Percentiles rank a stretch among this genome's conserved stretches.
Conservation (phyloP, 2,797 vertebrate genomes). For the Dendrocincla fuliginosa region DNA sequence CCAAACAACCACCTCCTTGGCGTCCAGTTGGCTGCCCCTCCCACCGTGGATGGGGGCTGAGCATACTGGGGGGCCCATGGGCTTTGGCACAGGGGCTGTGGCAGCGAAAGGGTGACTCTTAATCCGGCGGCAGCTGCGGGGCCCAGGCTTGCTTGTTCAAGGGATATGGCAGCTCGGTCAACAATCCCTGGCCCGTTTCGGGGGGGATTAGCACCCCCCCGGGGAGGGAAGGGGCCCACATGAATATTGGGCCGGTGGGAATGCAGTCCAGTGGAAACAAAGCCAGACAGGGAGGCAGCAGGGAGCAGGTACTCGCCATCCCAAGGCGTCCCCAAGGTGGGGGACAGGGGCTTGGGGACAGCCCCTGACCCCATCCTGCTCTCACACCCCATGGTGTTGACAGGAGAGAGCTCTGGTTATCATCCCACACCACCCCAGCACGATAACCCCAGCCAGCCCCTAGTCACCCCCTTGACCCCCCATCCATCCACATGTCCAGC, state of each 20-base stretch:
- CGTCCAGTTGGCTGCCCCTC: fast-evolving
- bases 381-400: constrained; percentile 2
- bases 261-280: constrained; percentile 12
- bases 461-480: neutral
- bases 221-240: constrained; percentile 42
- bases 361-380: neutral
- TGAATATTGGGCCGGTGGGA: constrained; percentile 50
- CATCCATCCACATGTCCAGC: neutral
- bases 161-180: constrained; percentile 68
- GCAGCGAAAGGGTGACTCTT: constrained; percentile 47
- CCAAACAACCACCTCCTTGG: neutral
- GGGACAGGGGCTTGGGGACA: neutral
- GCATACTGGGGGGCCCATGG: fast-evolving
- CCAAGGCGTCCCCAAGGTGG: neutral
- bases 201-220: constrained; percentile 59
- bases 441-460: constrained; percentile 13
- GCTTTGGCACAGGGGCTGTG: fast-evolving
- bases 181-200: constrained; percentile 30
- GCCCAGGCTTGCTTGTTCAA: constrained; percentile 65
- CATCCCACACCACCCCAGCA: neutral
- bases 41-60: fast-evolving
- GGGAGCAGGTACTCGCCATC: neutral
- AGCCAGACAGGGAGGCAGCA: neutral
- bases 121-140: constrained; percentile 49
- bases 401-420: constrained; percentile 64